Base-by-base conservation (phyloP, 1,140 invertebrate genomes). In the Hypsibius dujardini region DNA sequence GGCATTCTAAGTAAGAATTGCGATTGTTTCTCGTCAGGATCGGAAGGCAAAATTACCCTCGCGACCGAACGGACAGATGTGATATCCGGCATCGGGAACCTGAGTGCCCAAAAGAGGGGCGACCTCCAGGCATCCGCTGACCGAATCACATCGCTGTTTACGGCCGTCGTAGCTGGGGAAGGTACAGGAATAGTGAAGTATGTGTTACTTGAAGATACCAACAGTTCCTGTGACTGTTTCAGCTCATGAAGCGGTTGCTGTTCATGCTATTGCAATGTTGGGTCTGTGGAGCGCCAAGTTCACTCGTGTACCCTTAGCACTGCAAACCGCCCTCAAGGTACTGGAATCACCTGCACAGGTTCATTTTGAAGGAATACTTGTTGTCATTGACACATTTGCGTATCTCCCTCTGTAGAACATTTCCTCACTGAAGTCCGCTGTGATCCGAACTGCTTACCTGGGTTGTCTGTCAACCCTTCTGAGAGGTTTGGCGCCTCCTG, bases 201-300 rank as follows among this genome's bases (percentile, higher is more conserved):
- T 72, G 7, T 56, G 47, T 69, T 72, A 67, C 28, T 15, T 69
- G 28, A 70, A 69, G 70, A 72, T 73, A 72, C 71, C 72, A 72
- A 72, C 69, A 71, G 78, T 79, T 45, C 76, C 62, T 67, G 45
- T 14, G 3, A 3, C 42, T 67, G 62, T 14, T n/a, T n/a, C n/a
- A 84, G 88, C 90, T 70, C 91, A 95, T 79, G 93, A 96, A 80
- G 90, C 90, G 75, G 92, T 90, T 1, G 79, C 95, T 46, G 85
- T 89, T 73, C 85, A 87, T 75, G 86, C 88, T 1, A 80, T 95
- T 2, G 85, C 89, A 74, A 87, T 88, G 84, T 84, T 94, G 78
- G 82, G 85, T 7, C 76, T 87, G 3, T 95, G 92, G 92, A 85
- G 86, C 69, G 75, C 79, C 2, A 87, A 87, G 76, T 86, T 89